These are phyloP conservation scores for Platycheirus rosarum DNA, from an alignment of 2,888 invertebrate species.

Conservation along the genomic window DNA sequence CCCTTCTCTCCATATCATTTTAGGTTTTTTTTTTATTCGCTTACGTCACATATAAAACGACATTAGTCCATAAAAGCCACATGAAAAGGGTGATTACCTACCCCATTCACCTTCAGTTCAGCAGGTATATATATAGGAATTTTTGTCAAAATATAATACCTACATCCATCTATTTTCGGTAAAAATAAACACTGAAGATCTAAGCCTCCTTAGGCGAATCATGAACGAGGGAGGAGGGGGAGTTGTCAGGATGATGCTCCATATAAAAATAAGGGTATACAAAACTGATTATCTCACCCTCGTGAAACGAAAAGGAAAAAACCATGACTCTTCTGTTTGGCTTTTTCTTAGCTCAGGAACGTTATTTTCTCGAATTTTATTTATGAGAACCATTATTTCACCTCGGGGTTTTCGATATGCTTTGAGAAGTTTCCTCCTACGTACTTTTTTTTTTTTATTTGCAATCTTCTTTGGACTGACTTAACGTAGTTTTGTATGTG, in stretches of 20 bases:
- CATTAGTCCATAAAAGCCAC: slow-evolving; percentile 26
- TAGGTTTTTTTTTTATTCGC: background rate
- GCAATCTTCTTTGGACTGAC: slow-evolving; percentile 9
- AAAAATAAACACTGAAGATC: slow-evolving; percentile 47
- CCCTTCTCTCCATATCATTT: no score
- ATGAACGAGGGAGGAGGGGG: no score
- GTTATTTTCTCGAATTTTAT: slow-evolving; percentile 59
- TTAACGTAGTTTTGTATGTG: slow-evolving; percentile 36
- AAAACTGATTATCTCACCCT: slow-evolving; percentile 15
- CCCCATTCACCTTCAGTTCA: slow-evolving; percentile 26
- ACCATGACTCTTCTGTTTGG: slow-evolving; percentile 34
- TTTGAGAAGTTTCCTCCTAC: slow-evolving; percentile 18
- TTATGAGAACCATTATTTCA: slow-evolving; percentile 62
- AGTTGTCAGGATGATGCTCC: slow-evolving; percentile 14
- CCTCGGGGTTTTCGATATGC: slow-evolving; percentile 40
- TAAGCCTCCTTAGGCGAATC: slow-evolving; percentile 41
- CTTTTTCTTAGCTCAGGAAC: slow-evolving; percentile 17
- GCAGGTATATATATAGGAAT: slow-evolving; percentile 17
- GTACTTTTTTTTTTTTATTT: slow-evolving; percentile 11
- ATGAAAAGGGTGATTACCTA: slow-evolving; percentile 47
- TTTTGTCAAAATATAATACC: slow-evolving; percentile 42
- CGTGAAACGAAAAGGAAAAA: background rate
- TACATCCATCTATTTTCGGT: slow-evolving; percentile 29
- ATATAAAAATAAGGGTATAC: slow-evolving; percentile 16
- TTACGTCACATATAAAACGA: background rate